Evolutionary conservation across 2,888 invertebrate species (phyloP).

Genomic region (Opisthograptis luteolata): DNA sequence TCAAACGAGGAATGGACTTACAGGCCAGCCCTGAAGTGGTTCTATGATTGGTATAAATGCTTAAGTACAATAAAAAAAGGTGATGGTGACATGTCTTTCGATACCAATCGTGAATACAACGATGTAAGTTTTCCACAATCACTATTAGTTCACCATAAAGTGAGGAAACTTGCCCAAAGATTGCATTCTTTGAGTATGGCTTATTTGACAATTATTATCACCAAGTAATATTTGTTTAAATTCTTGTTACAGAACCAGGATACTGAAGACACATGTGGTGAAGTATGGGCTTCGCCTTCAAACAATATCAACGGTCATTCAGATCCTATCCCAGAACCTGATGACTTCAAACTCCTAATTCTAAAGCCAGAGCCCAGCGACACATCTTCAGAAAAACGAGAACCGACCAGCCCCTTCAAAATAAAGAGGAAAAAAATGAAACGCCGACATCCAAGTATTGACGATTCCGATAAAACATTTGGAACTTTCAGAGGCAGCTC

Average conservation of each 20-base stretch:
- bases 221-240: too few species aligned
- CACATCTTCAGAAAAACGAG: slow-evolving; percentile 26
- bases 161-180: too few species aligned
- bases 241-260: slow-evolving; percentile 37
- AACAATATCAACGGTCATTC: slow-evolving; percentile 37
- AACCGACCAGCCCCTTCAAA: slow-evolving; percentile 35
- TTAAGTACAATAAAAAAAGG: slow-evolving; percentile 37
- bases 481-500: slow-evolving; percentile 40
- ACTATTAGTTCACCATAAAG: too few species aligned
- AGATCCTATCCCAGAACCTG: slow-evolving; percentile 48
- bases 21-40: slow-evolving; percentile 65
- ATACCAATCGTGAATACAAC: slow-evolving; percentile 19
- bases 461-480: slow-evolving; percentile 51
- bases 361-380: slow-evolving; percentile 56
- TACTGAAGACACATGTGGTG: slow-evolving; percentile 39
- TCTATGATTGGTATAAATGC: slow-evolving; percentile 58
- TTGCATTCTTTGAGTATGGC: too few species aligned
- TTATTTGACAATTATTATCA: slow-evolving; percentile 1
- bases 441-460: slow-evolving; percentile 50
- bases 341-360: slow-evolving; percentile 49
- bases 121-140: slow-evolving; percentile 27
- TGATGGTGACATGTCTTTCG: slow-evolving; percentile 23
- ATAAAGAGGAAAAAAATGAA: slow-evolving; percentile 60
- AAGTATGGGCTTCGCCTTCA: slow-evolving; percentile 43
- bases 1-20: slow-evolving; percentile 51